Evolutionary conservation across 2,888 invertebrate species (phyloP), one percentile per base, ranked within the genome.

Genomic region (Allophyes oxyacanthae): DNA sequence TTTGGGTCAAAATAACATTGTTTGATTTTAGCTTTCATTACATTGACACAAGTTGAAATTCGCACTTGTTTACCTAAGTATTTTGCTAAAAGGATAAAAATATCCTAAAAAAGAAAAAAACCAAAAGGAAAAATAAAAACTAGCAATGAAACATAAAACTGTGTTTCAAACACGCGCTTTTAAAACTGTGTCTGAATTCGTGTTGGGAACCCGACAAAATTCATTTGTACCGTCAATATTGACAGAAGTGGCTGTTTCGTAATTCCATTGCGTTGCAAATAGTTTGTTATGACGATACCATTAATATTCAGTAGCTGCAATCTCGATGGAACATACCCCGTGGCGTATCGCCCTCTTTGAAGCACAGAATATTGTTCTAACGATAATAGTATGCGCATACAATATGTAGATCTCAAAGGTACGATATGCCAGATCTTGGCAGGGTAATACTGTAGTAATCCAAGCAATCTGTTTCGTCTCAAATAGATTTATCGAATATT

Each of bases 171-270:
- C 13, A 55, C 43, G 11, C n/a, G 10, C 11, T 55, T 69, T 41
- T 46, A 50, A 62, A 59, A 64, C 7, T 34, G 20, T 25, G 40
- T 20, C 41, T 13, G 49, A 55, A 52, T 38, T 50, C 30, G 42
- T 50, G 36, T 44, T 53, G 37, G 15, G 13, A 26, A 32, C 6
- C 49, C 41, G 53, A 53, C 64, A 65, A 69, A n/a, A 70, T 77
- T 81, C 78, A 78, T 81, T 82, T 76, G 73, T 68, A 73, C 66
- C 40, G 75, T 77, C 77, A 83, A 84, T 80, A 78, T 81, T 76
- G 75, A 49, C 51, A 48, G 37, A 50, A 59, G 44, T 60, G 49
- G 54, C 3, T 48, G 34, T 34, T 50, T 11, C 26, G 57, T 58
- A 63, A 63, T 67, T 65, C 42, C 32, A 64, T 58, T 68, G 65